Base-by-base conservation (phyloP, 2,113 vertebrate genomes). In the Macquaria ambigua region DNA sequence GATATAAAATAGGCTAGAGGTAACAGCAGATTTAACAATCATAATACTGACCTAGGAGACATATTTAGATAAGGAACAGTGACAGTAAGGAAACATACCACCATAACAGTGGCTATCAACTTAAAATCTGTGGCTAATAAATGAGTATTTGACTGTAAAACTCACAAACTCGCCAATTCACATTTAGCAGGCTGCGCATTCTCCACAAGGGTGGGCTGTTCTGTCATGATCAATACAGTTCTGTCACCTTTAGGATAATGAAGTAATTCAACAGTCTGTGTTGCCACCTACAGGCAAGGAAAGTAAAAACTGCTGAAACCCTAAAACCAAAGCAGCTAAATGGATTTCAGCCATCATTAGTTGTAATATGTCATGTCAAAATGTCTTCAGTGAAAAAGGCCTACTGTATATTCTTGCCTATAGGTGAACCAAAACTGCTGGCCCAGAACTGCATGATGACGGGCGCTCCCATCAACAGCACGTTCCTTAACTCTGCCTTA, bases 401-500 rank as follows among this genome's bases (percentile, higher is more conserved):
- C 14, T 15, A 62, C 14, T 15, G 34, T 34, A 62, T 12, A n/a
- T 34, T 34, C 18, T 15, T n/a, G 14, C n/a, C 5, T 34, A 18
- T 8, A 56, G 20, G 14, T 56, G 10, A 79, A 52, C 14, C 20
- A 71, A 11, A 63, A 23, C 23, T 15, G 41, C 34, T 56, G 12
- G 21, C 20, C 39, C 10, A 10, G 37, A 78, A 43, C 52, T 14
- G 6, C n/a, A n/a, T n/a, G n/a, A 78, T 68, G 66, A 81, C 41
- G 5, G 37, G 5, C 0, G 1, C 56, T 41, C 23, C 8, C 68
- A 41, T 52, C 55, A 31, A 20, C 73, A 67, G 37, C 53, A 59
- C 53, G 10, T 6, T 80, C 37, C 41, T 68, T 64, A 46, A 85
- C 12, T 28, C n/a, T 41, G 21, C 37, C 12, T 73, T 48, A 79